Base-by-base conservation (phyloP, 2,888 invertebrate species). In the Microplitis deprimator region DNA sequence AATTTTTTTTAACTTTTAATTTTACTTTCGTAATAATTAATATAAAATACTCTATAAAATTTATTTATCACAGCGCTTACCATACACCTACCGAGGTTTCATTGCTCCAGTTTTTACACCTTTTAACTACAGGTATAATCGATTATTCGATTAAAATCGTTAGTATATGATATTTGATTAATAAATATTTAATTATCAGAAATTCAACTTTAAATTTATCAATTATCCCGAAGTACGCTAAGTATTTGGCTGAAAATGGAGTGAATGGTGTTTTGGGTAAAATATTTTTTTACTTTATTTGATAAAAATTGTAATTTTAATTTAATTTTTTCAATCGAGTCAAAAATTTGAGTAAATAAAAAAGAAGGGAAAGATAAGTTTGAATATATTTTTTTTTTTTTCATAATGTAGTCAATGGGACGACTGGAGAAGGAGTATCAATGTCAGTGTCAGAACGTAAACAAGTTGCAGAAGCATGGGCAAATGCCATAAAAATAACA, bases 101-200 rank as follows among this genome's bases (percentile, higher is more conserved):
- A 92, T 94, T 89, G 94, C 93, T 0, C 95, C 95, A 0, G 94
- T 94, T 0, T 94, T 95, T 82, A 94, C 94, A 0, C 93, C 94
- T 0, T 93, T 94, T 75, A 91, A 92, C 67, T 92, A 94, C 84
- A 90, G 89, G 92, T 92, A 87, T 85, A n/a, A 29, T 4, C 3
- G 29, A 29, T 29, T 29, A 29, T 29, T 29, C 0, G 29, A 29
- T 29, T 29, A 29, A 29, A 4, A 29, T 29, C 4, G 3, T 29
- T 3, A 29, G 29, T 29, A 29, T 29, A 29, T 29, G 29, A 29
- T 29, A 29, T 29, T 29, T 29, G 4, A 29, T 29, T 29, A 29
- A 29, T 29, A 3, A 29, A 29, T 69, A 38, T 68, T 5, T 41
- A 6, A 50, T 13, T 4, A 0, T 6, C 50, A 50, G 50, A 50